Percentiles rank a stretch among this genome's conserved stretches.
Evolutionary conservation across 1,140 invertebrate genomes (phyloP).

Genomic region (Ephestia elutella): DNA sequence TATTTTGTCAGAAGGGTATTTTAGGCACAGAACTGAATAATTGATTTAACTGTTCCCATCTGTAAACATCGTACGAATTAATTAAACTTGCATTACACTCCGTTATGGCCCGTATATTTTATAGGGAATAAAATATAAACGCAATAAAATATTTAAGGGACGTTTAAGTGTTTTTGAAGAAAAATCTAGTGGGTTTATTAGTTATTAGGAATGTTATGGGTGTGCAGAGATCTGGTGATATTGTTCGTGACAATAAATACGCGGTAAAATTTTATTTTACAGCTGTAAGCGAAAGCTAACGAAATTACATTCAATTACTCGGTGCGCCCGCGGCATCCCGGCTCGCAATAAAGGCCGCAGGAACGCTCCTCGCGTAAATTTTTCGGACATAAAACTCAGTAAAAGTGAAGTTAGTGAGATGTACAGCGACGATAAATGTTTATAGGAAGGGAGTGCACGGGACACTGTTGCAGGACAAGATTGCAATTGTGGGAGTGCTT

Average conservation of each 20-base stretch:
- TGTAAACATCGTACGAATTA: slow-evolving; percentile 42
- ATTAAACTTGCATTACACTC: slow-evolving; percentile 44
- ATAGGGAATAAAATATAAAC: background rate
- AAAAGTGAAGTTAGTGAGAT: slow-evolving; percentile 71
- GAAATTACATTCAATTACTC: slow-evolving; percentile 72
- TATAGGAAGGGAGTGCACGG: slow-evolving; percentile 33
- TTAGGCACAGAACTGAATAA: slow-evolving; percentile 3
- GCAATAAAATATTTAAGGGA: background rate
- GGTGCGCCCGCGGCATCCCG: slow-evolving; percentile 58
- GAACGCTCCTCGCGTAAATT: slow-evolving; percentile 67
- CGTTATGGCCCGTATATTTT: slow-evolving; percentile 22
- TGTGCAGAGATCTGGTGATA: slow-evolving; percentile 38
- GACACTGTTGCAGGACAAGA: slow-evolving; percentile 8
- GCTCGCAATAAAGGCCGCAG: slow-evolving; percentile 61
- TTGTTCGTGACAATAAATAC: slow-evolving; percentile 67
- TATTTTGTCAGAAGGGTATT: slow-evolving; percentile 3
- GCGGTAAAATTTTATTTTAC: slow-evolving; percentile 72
- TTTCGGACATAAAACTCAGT: slow-evolving; percentile 72
- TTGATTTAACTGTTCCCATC: slow-evolving; percentile 1
- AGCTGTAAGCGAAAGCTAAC: slow-evolving; percentile 66
- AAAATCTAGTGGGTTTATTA: background rate
- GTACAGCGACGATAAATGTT: slow-evolving; percentile 68
- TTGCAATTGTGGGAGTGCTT: background rate
- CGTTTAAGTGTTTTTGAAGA: background rate
- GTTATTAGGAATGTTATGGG: slow-evolving; percentile 13